phyloP scores from a whole-genome alignment of 1,140 invertebrate species.

The Lordiphosa stackelbergi region DNA sequence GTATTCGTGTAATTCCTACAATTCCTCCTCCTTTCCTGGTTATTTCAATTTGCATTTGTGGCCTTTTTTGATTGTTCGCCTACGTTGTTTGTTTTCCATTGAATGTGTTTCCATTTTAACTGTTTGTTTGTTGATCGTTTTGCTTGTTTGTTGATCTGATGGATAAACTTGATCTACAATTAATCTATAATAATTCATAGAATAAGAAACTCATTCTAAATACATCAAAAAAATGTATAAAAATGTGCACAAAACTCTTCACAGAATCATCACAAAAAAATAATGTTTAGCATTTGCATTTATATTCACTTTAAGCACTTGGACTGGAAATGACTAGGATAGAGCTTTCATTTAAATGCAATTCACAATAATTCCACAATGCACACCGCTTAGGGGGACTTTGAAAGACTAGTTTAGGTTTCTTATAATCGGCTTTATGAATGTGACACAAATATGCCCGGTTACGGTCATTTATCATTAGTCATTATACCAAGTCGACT shows the following conservation, averaged over 20 bases:
- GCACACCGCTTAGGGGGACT: too few relatives aligned
- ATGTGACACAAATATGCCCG: too few relatives aligned
- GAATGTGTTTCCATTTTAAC: slow-evolving; percentile 9
- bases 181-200: too few relatives aligned
- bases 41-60: slow-evolving; percentile 43
- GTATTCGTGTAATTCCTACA: slow-evolving; percentile 42
- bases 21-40: not conserved
- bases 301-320: slow-evolving; percentile 7
- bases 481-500: too few relatives aligned
- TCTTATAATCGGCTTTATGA: too few relatives aligned
- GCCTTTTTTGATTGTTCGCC: slow-evolving; percentile 30
- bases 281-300: slow-evolving; percentile 9
- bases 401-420: too few relatives aligned
- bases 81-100: slow-evolving; percentile 15
- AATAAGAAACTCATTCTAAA: too few relatives aligned
- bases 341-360: too few relatives aligned
- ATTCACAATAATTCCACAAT: too few relatives aligned
- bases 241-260: slow-evolving; percentile 21
- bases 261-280: slow-evolving; percentile 7
- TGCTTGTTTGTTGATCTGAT: too few relatives aligned
- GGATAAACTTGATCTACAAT: too few relatives aligned
- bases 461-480: too few relatives aligned
- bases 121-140: not conserved
- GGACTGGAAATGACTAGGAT: slow-evolving; percentile 5
- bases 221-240: not conserved